Conservation (phyloP, 2,797 vertebrate species). For the Tolypeutes matacus region DNA sequence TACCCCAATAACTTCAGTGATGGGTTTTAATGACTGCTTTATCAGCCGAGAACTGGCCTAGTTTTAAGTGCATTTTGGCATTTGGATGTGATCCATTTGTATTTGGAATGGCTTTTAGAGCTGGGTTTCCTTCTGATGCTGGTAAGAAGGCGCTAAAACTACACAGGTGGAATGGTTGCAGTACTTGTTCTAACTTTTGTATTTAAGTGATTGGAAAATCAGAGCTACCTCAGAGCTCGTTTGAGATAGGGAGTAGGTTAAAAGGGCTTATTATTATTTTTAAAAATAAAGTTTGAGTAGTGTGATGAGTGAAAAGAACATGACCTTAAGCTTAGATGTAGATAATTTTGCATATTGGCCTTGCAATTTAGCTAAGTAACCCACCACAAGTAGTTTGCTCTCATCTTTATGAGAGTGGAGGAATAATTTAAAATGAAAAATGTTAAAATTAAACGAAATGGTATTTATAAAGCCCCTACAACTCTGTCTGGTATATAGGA, state of each 20-base stretch:
- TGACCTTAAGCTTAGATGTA: neutral
- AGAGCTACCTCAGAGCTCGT: neutral
- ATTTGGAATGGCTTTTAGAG: conserved; percentile 47
- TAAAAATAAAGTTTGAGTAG: neutral
- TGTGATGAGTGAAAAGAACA: neutral
- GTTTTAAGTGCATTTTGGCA: conserved; percentile 77
- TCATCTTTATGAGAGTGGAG: neutral
- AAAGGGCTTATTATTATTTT: neutral
- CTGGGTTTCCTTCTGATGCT: conserved; percentile 69
- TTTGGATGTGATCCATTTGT: conserved; percentile 76
- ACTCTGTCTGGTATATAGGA: neutral
- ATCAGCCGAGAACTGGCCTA: conserved; percentile 80
- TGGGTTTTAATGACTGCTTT: conserved; percentile 78
- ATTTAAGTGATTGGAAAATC: neutral
- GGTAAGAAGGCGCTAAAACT: conserved; percentile 58
- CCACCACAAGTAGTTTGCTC: neutral
- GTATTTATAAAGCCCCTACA: neutral
- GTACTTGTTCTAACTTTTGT: neutral
- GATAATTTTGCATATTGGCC: neutral
- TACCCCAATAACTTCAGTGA: conserved; percentile 67
- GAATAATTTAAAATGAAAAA: neutral
- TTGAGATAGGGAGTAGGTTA: neutral
- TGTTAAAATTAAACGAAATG: neutral
- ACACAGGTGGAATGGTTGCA: neutral
- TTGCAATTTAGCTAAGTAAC: neutral